phyloP scores from a whole-genome alignment of 2,797 vertebrate species.

The Antennarius maculatus region DNA sequence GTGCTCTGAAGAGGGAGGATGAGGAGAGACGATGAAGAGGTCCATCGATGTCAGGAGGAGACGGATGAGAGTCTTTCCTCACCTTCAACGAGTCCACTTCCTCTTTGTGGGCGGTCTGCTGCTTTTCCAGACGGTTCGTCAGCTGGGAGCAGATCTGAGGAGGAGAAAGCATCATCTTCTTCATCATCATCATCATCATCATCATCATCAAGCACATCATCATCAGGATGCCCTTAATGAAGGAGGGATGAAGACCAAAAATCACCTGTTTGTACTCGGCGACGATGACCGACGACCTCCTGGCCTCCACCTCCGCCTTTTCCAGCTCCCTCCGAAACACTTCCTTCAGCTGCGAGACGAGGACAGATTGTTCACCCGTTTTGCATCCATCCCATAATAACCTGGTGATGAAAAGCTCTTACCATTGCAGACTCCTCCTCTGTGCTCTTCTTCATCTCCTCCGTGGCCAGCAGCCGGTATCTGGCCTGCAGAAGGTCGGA shows the following conservation, averaged over 20 bases:
- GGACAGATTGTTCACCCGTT: background rate
- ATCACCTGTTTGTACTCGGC: conserved; percentile 94
- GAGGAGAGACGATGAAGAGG: background rate
- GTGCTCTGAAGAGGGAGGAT: conserved; percentile 39
- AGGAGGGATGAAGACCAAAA: background rate
- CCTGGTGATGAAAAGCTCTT: background rate
- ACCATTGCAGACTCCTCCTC: conserved; percentile 86
- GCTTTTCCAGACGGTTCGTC: conserved; percentile 87
- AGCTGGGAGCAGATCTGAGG: conserved; percentile 92
- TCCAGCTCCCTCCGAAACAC: conserved; percentile 90
- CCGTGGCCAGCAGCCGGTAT: conserved; percentile 84
- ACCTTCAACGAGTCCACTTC: conserved; percentile 90
- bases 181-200: conserved; percentile 28
- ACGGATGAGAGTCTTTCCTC: conserved; percentile 30
- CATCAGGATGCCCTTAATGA: background rate
- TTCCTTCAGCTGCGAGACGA: conserved; percentile 86
- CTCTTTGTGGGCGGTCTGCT: conserved; percentile 85
- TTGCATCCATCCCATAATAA: background rate
- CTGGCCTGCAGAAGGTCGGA: conserved; percentile 88
- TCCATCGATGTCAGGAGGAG: background rate
- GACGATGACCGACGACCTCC: conserved; percentile 89
- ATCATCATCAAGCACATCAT: conserved; percentile 15
- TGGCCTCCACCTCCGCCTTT: conserved; percentile 88
- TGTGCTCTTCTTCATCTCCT: conserved; percentile 86
- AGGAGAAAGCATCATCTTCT: conserved; percentile 19